Conservation (phyloP, 2,113 vertebrate genomes). For the Saguinus midas region DNA sequence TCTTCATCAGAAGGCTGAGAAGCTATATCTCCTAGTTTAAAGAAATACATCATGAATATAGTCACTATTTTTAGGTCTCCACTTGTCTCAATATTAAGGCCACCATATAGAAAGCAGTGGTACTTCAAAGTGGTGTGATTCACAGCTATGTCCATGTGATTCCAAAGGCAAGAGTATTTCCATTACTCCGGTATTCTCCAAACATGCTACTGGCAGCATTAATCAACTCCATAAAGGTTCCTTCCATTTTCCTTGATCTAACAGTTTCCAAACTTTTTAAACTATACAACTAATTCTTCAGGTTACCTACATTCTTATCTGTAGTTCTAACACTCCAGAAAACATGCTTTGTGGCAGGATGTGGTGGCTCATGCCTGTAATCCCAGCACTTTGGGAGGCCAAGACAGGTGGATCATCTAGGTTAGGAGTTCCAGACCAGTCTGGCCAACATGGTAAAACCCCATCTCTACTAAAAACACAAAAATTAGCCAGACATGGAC, state of each 20-base stretch:
- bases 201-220: not conserved
- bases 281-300: not conserved
- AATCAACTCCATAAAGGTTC: not conserved
- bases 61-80: not conserved
- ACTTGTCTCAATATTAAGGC: not conserved
- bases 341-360: not conserved
- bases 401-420: no score
- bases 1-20: slow-evolving; percentile 80
- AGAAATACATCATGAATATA: slow-evolving; percentile 12
- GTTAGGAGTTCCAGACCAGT: no score
- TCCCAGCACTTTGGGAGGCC: no score
- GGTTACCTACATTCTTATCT: not conserved
- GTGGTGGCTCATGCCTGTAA: no score
- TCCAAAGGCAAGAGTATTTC: slow-evolving; percentile 16
- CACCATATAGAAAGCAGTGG: not conserved
- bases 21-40: slow-evolving; percentile 86
- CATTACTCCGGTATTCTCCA: not conserved
- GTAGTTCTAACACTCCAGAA: not conserved
- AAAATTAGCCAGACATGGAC: no score
- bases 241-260: not conserved
- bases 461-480: no score
- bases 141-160: not conserved
- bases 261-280: not conserved
- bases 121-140: not conserved
- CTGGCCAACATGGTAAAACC: no score